phyloP scores from a whole-genome alignment of 2,113 vertebrate species.

The Aldabrachelys gigantea region DNA sequence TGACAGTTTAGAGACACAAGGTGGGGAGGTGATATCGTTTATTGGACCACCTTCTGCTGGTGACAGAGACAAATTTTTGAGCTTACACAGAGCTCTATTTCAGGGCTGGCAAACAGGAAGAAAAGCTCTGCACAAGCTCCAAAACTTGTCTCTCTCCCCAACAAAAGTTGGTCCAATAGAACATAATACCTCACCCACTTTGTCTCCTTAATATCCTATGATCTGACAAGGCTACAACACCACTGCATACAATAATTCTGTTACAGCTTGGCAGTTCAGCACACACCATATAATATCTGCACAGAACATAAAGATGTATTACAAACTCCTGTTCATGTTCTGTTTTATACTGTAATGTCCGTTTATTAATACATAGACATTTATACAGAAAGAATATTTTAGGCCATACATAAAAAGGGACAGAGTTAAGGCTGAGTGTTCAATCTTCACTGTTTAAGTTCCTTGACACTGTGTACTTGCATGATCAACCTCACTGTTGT shows the following conservation, averaged over 20 bases:
- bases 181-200: not conserved
- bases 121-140: not conserved
- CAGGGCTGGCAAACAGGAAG: not conserved
- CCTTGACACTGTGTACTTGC: not conserved
- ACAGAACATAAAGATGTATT: not conserved
- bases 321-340: not conserved
- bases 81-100: not conserved
- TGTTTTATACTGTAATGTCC: too few relatives aligned
- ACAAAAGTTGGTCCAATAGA: not conserved
- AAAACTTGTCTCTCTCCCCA: not conserved
- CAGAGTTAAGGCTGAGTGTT: not conserved
- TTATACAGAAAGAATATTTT: not conserved
- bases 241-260: not conserved
- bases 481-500: not conserved
- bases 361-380: fast-evolving
- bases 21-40: not conserved
- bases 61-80: not conserved
- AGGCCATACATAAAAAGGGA: not conserved
- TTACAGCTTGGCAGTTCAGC: not conserved
- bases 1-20: not conserved
- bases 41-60: not conserved
- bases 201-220: not conserved
- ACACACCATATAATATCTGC: not conserved
- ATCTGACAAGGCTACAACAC: not conserved
- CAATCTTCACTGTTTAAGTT: not conserved